Base-by-base conservation (phyloP, 2,888 invertebrate species). In the Blera fallax region DNA sequence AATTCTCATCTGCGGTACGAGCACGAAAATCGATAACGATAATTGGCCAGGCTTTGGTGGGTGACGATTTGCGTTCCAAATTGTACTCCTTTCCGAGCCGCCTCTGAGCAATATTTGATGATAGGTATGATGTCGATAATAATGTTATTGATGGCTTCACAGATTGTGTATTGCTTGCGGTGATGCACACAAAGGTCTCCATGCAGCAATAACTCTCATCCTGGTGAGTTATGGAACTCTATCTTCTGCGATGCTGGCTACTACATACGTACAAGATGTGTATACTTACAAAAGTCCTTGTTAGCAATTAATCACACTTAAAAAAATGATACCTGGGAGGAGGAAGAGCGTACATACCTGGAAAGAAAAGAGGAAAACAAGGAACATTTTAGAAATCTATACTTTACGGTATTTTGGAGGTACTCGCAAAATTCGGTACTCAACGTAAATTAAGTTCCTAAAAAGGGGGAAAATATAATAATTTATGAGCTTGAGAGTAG, bases 241-340 rank as follows among this genome's bases (percentile, higher is more conserved):
- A 79, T 84, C 79, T 43, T 21, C 34, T 4, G 48, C 14, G 14
- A 34, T 56, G 4, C 2, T 3, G 4, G 24, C 4, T 24, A 24
- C 24, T 24, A 24, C 27, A 11, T 72, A 60, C 37, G 37, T 37
- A 52, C 32, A n/a, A 37, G 32, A n/a, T 52, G 24, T 69, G 14
- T 67, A 24, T 24, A 74, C 67, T 73, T 73, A 79, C 80, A 37
- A 40, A 64, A 43, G 64, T 70, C 64, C 52, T 69, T 65, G 65
- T 58, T 70, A 65, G 74, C 74, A 70, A 80, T 84, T 80, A 80
- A 84, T 84, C 84, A 80, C 58, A 64, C 43, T 84, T 74, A 80
- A 43, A 27, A 67, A 69, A 69, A 43, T 60, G 64, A 74, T 70
- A 65, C 52, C 69, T 40, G 40, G n/a, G n/a, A n/a, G n/a, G n/a